A percentile compares a stretch with the other conserved stretches of the same genome.
phyloP scores from a whole-genome alignment of 23 tunicate species.

The Aplidium turbinatum region DNA sequence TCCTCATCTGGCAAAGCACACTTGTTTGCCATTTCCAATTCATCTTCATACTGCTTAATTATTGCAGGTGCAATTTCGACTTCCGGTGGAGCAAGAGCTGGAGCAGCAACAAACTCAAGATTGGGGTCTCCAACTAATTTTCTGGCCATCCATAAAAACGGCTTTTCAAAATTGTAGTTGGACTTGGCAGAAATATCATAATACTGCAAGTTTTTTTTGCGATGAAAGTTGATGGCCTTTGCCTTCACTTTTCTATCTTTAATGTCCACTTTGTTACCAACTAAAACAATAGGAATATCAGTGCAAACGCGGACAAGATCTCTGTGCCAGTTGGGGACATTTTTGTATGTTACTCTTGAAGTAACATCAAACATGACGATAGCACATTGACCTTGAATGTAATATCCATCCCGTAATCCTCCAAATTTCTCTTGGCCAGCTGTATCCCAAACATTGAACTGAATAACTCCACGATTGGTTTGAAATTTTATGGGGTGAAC shows the following conservation, averaged over 20 bases:
- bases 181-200: slow-evolving; percentile 99
- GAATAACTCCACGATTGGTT: slow-evolving; percentile 79
- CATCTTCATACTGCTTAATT: slow-evolving; percentile 80
- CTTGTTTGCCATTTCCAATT: slow-evolving; percentile 64
- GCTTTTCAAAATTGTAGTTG: slow-evolving; percentile 98
- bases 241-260: slow-evolving; percentile 99
- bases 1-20: slow-evolving; percentile 96
- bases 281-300: slow-evolving; percentile 91
- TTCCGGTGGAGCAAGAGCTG: slow-evolving; percentile 97
- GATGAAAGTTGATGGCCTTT: slow-evolving; percentile 90
- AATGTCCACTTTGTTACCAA: slow-evolving; percentile 99
- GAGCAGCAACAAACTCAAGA: slow-evolving; percentile 91
- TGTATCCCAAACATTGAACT: slow-evolving; percentile 97
- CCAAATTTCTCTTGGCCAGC: slow-evolving; percentile 99
- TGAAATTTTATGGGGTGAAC: slow-evolving; percentile 92
- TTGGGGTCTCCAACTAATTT: slow-evolving; percentile 92
- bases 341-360: slow-evolving; percentile 94
- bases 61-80: slow-evolving; percentile 54
- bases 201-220: slow-evolving; percentile 96
- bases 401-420: slow-evolving; percentile 97
- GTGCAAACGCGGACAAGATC: slow-evolving; percentile 96
- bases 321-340: slow-evolving; percentile 98
- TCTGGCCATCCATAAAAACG: slow-evolving; percentile 89
- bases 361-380: slow-evolving; percentile 99
- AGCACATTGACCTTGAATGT: slow-evolving; percentile 95